Base-by-base conservation (phyloP, 2,888 invertebrate genomes). In the Elysia crispata region DNA sequence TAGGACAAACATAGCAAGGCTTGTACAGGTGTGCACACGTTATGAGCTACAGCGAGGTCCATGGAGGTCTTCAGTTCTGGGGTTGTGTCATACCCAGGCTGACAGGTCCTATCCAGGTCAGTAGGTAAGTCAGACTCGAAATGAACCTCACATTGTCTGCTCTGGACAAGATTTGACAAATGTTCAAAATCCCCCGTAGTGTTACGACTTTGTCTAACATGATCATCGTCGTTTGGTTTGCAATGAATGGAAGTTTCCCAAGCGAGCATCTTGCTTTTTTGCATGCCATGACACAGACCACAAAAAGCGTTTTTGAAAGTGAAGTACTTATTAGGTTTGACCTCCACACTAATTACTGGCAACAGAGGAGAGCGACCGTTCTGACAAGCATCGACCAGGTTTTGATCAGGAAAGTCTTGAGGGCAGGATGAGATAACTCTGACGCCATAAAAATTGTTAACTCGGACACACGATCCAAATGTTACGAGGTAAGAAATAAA, bases 211-310 rank as follows among this genome's bases (percentile, higher is more conserved):
- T 20, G 60, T 60, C n/a, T 23, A 15, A 18, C 5, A 23, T 8
- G n/a, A 5, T 5, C 6, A 3, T 23, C 60, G 15, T 8, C 6
- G 15, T 15, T 23, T 8, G 20, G 6, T 5, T 70, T 25, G 60
- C 77, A 77, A 6, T 54, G 30, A 23, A 77, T 15, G 0, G 33
- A 0, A 23, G 25, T 31, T 30, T 28, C 1, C 77, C 77, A 77
- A 0, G 50, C 33, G 1, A 23, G 1, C 8, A 77, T 3, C 1
- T 25, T 60, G 1, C 69, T 69, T 0, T 20, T 13, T 8, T 30
- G n/a, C 0, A 78, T 31, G 31, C 50, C 54, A 25, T 78, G 78
- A 30, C 78, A 78, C 49, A n/a, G 13, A 1, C 64, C 78, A n/a
- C 78, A 78, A 13, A 18, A 54, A 0, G 30, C 50, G 31, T 78